Percentiles rank a stretch among this genome's conserved stretches.
Evolutionary conservation across 2,797 vertebrate genomes (phyloP).

Genomic region (Diceros bicornis): DNA sequence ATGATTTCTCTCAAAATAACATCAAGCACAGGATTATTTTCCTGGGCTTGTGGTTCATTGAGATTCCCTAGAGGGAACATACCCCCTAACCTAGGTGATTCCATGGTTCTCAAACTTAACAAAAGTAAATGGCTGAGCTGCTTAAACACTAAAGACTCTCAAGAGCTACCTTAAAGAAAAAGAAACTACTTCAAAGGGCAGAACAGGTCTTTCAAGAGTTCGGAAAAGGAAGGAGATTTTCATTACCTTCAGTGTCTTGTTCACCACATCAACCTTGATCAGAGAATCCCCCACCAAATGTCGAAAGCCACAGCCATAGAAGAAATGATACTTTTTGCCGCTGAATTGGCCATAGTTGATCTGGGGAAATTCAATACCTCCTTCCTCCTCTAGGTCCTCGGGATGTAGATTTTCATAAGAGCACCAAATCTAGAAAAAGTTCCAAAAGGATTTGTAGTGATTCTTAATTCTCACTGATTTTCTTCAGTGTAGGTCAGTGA

Average conservation of each 20-base stretch:
- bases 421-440: conserved; percentile 93
- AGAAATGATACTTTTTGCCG: conserved; percentile 93
- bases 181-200: conserved; percentile 62
- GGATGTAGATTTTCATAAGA: conserved; percentile 93
- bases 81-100: neutral
- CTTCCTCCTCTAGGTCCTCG: conserved; percentile 91
- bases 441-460: neutral
- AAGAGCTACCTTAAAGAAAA: conserved; percentile 59
- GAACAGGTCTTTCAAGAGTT: neutral
- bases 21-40: conserved; percentile 49
- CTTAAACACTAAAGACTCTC: conserved; percentile 67
- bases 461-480: conserved; percentile 56
- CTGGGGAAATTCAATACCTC: conserved; percentile 96
- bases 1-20: conserved; percentile 23
- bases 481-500: neutral
- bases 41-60: conserved; percentile 27
- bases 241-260: conserved; percentile 93
- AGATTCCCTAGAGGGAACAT: conserved; percentile 11
- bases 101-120: conserved; percentile 40
- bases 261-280: conserved; percentile 95
- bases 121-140: conserved; percentile 30
- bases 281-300: conserved; percentile 95
- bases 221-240: neutral
- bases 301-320: conserved; percentile 96
- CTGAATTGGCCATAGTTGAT: conserved; percentile 94